Evolutionary conservation across 2,888 invertebrate species (phyloP).

Genomic region (Leptura quadrifasciata): DNA sequence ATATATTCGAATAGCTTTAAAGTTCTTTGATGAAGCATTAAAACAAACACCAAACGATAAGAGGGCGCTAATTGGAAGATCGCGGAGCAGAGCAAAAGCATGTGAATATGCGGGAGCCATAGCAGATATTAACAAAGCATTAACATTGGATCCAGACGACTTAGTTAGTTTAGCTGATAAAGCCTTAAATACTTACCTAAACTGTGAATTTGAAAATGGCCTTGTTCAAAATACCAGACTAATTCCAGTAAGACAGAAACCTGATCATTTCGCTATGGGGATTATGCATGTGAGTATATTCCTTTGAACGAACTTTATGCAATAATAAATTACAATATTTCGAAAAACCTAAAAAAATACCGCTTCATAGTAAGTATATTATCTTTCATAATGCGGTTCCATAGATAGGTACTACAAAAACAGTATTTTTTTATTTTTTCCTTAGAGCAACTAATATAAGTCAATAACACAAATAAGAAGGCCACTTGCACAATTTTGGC

Average conservation of each 20-base stretch:
- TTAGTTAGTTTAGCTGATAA: slow-evolving; percentile 67
- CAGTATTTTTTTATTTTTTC: too few species aligned
- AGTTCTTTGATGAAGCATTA: slow-evolving; percentile 67
- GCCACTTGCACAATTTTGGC: too few species aligned
- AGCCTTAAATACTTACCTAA: slow-evolving; percentile 69
- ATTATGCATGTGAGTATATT: slow-evolving; percentile 69
- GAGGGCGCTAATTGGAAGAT: slow-evolving; percentile 76
- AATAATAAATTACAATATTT: too few species aligned
- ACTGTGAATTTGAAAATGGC: slow-evolving; percentile 71
- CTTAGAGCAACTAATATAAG: too few species aligned
- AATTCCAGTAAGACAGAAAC: slow-evolving; percentile 68
- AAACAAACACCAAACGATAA: slow-evolving; percentile 72
- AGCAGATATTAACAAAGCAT: slow-evolving; percentile 75
- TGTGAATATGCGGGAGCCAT: slow-evolving; percentile 76
- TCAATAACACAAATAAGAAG: too few species aligned
- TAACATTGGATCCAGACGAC: slow-evolving; percentile 66
- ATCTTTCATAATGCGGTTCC: too few species aligned
- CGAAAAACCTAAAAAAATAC: too few species aligned
- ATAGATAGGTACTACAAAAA: too few species aligned
- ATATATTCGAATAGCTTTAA: slow-evolving; percentile 61
- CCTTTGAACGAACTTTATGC: not conserved
- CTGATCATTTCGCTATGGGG: slow-evolving; percentile 71
- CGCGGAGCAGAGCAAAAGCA: slow-evolving; percentile 76
- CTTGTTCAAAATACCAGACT: slow-evolving; percentile 67
- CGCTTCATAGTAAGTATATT: too few species aligned